Conservation (phyloP, 2,888 invertebrate genomes). For the Trissonchulus latispiculum region DNA sequence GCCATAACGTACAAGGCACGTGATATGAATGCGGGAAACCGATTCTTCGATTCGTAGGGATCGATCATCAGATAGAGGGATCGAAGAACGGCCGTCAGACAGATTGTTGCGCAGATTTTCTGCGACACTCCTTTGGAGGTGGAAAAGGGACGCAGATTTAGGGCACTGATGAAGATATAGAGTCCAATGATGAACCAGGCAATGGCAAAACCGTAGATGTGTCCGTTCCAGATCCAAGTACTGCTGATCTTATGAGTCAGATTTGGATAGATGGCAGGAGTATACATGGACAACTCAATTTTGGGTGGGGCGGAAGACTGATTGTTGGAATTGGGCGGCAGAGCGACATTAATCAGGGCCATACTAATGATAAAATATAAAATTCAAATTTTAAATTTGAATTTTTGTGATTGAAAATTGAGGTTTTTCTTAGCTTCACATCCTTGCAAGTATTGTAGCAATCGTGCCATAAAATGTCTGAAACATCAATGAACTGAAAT, state of each 20-base stretch:
- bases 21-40: neutral
- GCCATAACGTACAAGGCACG: neutral
- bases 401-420: no score
- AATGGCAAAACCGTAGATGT: conserved; percentile 5
- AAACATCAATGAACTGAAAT: no score
- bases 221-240: conserved; percentile 6
- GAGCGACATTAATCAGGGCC: no score
- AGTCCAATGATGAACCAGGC: neutral
- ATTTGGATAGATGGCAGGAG: neutral
- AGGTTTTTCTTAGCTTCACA: no score
- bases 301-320: no score
- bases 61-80: conserved; percentile 8
- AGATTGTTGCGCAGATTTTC: neutral
- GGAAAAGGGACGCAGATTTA: neutral
- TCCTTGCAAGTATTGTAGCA: no score
- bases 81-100: neutral
- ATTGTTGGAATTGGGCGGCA: no score
- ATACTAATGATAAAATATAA: no score
- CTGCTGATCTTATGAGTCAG: neutral
- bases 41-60: neutral
- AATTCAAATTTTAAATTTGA: no score
- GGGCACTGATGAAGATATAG: no score
- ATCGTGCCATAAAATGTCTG: no score
- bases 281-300: neutral
- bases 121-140: neutral